Evolutionary conservation across 2,888 invertebrate genomes (phyloP).

Genomic region (Clistopyga incitator): DNA sequence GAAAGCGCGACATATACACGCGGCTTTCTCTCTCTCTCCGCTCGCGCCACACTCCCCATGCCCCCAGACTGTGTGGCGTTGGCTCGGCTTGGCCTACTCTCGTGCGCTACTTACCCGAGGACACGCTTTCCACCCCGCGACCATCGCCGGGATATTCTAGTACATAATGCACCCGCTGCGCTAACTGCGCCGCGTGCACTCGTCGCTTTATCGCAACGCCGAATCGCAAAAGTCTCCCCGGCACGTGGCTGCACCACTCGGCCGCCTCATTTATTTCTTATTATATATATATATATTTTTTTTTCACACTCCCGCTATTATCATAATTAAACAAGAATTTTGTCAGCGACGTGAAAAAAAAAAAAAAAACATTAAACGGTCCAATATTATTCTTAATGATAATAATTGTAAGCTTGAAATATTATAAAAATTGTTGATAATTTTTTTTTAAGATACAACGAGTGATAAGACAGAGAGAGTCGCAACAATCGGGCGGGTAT

Average conservation of each 20-base stretch:
- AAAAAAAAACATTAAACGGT: no score
- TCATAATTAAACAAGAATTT: not conserved
- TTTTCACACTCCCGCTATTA: not conserved
- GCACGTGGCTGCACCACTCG: constrained; percentile 10
- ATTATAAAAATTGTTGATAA: no score
- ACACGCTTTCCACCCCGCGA: constrained; percentile 43
- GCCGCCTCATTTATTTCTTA: not conserved
- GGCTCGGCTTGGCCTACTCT: constrained; percentile 65
- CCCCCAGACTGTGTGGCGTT: constrained; percentile 62
- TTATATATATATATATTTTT: not conserved
- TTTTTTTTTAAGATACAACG: no score
- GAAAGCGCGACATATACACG: not conserved
- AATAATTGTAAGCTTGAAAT: not conserved
- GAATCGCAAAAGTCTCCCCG: constrained; percentile 37
- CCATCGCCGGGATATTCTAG: constrained; percentile 6
- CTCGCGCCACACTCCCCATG: constrained; percentile 1
- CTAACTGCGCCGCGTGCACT: not conserved
- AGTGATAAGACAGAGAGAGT: no score
- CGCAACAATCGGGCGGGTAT: not conserved
- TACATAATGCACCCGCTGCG: constrained; percentile 5
- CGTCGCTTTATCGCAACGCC: constrained; percentile 21
- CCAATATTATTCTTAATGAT: not conserved
- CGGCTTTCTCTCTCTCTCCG: constrained; percentile 9
- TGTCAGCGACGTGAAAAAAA: not conserved
- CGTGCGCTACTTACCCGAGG: constrained; percentile 65